Evolutionary conservation across 2,888 invertebrate genomes (phyloP), one percentile per base, ranked within the genome.

Genomic region (Rotaria macrura): DNA sequence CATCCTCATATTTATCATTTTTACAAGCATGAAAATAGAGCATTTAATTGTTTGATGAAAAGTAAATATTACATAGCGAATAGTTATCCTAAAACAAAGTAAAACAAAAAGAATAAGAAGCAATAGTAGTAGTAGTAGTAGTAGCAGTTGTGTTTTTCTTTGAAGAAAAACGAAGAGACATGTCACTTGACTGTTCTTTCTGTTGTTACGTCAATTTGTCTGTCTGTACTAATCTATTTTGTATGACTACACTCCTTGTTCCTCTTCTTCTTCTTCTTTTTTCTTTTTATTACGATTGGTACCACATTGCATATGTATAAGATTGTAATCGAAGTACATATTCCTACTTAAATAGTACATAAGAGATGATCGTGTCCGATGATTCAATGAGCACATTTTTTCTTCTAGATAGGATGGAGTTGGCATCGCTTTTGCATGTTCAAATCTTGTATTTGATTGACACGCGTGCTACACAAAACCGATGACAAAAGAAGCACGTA

Each of bases 191-290:
- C 34, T 65, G 34, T 65, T 34, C 65, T 38, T 34, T n/a, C n/a
- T n/a, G n/a, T n/a, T 38, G 34, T 65, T 65, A 65, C 65, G 65
- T 65, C 65, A 65, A 65, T 65, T 65, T 65, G 65, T 65, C 65
- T 65, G 65, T 65, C 65, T 65, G 34, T 65, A 65, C 65, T 65
- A 65, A 65, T 65, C 65, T 65, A 65, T 65, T 65, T 65, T 65
- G 65, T 65, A 34, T 65, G 65, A 65, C 34, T 65, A 17, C 65
- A 47, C 38, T 20, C 38, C 29, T 29, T 65, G 14, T 47, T 47
- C 14, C 47, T 47, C 14, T 47, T 47, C 47, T 47, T 47, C 47
- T 47, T 47, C 47, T 47, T 47, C 65, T 65, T 43, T 43, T 43
- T 43, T 65, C 25, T 34, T 65, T 5, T 65, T 20, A 34, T 65